These are phyloP conservation scores for Pecten maximus DNA, from an alignment of 2,888 invertebrate species.

Conservation along the genomic window DNA sequence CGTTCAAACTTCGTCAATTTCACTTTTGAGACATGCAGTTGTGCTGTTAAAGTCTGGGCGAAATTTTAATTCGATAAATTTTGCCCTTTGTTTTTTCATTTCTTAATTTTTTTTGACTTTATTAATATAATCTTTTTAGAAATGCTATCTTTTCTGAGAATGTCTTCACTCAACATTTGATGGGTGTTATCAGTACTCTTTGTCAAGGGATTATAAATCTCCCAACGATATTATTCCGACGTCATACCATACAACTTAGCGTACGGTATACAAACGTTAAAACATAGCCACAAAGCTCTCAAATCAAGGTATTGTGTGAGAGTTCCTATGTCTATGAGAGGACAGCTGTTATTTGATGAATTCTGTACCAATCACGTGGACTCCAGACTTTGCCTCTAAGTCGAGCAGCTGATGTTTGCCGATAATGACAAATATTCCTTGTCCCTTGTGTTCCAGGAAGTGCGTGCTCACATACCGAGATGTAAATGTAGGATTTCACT, in stretches of 20 bases:
- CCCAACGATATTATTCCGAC: no score
- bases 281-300: not conserved
- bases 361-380: not conserved
- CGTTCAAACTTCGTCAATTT: no score
- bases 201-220: no score
- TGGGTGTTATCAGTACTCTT: no score
- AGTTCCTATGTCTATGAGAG: not conserved
- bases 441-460: not conserved
- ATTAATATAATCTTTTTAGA: no score
- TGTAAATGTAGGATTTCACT: slow-evolving; percentile 12
- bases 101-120: no score
- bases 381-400: not conserved
- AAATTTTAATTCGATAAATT: no score
- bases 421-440: not conserved
- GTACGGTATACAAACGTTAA: not conserved
- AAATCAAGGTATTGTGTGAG: not conserved
- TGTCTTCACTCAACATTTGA: no score
- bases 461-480: not conserved
- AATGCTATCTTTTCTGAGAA: no score
- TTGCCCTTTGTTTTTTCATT: no score
- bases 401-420: not conserved
- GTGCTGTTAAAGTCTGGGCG: no score
- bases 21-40: no score
- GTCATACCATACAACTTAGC: not conserved
- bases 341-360: not conserved